Base-by-base conservation (phyloP, 2,888 invertebrate genomes). In the Gymnosoma rotundatum region DNA sequence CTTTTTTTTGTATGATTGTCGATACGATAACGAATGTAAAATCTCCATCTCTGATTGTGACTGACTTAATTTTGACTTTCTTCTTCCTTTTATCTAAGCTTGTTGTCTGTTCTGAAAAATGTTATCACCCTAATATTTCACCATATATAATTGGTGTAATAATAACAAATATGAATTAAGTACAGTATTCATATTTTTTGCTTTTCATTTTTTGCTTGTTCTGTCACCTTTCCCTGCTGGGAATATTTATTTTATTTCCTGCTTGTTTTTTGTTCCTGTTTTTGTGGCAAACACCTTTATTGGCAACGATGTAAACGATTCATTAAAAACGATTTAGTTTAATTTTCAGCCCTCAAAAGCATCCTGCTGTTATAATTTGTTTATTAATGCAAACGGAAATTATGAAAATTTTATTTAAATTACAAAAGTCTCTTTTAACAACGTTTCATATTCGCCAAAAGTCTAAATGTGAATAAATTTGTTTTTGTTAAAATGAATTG, bases 381-480 rank as follows among this genome's bases (percentile, higher is more conserved):
- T 76, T 56, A 56, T 48, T 54, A 74, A 81, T 20, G 5, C 38
- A 63, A 76, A 82, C 75, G 75, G 72, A 82, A 72, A 72, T 82
- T 70, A 73, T 73, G 48, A 78, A 78, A 78, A 56, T 56, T 78
- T 36, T 36, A 73, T 82, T 83, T 45, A 38, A 48, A 64, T 60
- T 70, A 42, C 52, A 60, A 32, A 50, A 54, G 16, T 32, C 5
- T 14, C 14, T 25, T 10, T 42, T 42, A 42, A 12, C 12, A 3
- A 18, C 18, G 7, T 52, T 52, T 7, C 10, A 14, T 64, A 52
- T 20, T 54, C 25, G 20, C 60, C 0, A 61, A 52, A 60, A 32
- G 58, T 38, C 20, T 54, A 52, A 66, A 38, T 50, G 60, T 9
- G 50, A 58, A 50, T 16, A 38, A 61, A 21, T 12, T 1, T 52